Evolutionary conservation across 2,888 invertebrate genomes (phyloP), one percentile per base, ranked within the genome.

Genomic region (Nematopogon swammerdamellus): DNA sequence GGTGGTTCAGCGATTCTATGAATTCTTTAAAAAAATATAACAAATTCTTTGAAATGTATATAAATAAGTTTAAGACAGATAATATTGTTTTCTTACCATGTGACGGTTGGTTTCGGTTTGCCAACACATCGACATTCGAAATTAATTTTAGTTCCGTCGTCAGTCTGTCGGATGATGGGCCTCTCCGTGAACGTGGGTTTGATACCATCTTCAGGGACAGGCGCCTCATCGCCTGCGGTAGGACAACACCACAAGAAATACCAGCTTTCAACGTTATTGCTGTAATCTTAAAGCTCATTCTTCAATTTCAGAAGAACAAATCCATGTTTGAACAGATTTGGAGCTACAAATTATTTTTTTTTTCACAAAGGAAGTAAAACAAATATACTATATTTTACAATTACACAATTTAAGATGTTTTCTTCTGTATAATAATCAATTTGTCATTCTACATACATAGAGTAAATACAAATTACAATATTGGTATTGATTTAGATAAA

Each of bases 151-250:
- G 90, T 90, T 66, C 95, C 95, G 82, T 95, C 95, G 65, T 95
- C 95, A 66, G 94, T 92, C 83, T 97, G 97, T 82, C 93, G 88
- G 77, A 97, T 96, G 70, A 95, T 88, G 55, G 97, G 97, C 80
- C 97, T 89, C 86, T 97, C 96, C 68, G 97, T 96, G 83, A 97
- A 98, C 61, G 95, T 95, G 61, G 98, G 97, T 82, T 95, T 96
- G 80, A 93, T 91, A 74, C 90, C 93, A 79, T 93, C 92, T 65
- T 92, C 91, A 63, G 94, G 94, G 70, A 93, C 90, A 63, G 93
- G 92, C 72, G 93, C 93, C 83, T 95, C 95, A 82, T 95, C 95
- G 91, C 95, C 95, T 94, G 70, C n/a, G 36, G 18, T 45, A 45
- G 18, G 11, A 44, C 44, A 6, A 19, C 16, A 17, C 18, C 18